Percentiles rank a stretch among this genome's conserved stretches.
These are phyloP conservation scores for Anolis carolinensis DNA, from an alignment of 2,113 vertebrate species.

Conservation along the genomic window DNA sequence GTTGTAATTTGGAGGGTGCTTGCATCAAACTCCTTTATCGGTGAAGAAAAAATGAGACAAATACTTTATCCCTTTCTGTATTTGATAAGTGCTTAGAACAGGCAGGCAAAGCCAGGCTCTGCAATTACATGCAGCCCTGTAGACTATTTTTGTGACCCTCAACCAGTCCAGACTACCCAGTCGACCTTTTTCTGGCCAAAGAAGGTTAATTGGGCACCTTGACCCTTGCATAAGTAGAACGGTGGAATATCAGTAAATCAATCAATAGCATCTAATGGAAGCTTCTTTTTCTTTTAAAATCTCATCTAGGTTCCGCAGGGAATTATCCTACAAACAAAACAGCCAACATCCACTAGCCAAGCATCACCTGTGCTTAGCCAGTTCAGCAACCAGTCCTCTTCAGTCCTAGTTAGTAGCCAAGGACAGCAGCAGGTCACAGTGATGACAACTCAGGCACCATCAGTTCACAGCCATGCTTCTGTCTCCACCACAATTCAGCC, in stretches of 20 bases:
- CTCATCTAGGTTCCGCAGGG: conserved; percentile 83
- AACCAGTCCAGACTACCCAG: too few relatives aligned
- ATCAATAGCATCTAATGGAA: too few relatives aligned
- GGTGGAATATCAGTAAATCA: too few relatives aligned
- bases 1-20: too few relatives aligned
- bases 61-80: not conserved
- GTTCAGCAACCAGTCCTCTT: conserved; percentile 63
- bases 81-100: not conserved
- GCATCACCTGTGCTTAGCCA: conserved; percentile 52
- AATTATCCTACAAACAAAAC: conserved; percentile 79
- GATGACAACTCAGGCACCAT: not conserved
- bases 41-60: rapidly evolving
- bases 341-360: conserved; percentile 54
- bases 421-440: conserved; percentile 58
- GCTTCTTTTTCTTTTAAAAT: not conserved
- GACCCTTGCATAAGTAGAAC: too few relatives aligned
- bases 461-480: conserved; percentile 55
- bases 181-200: too few relatives aligned
- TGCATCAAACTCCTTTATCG: not conserved
- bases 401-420: conserved; percentile 73
- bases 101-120: not conserved
- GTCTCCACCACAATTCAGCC: conserved; percentile 65
- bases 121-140: not conserved
- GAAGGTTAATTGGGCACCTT: too few relatives aligned
- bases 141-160: not conserved